Conservation (phyloP, 2,113 vertebrate species). For the Motacilla alba region DNA sequence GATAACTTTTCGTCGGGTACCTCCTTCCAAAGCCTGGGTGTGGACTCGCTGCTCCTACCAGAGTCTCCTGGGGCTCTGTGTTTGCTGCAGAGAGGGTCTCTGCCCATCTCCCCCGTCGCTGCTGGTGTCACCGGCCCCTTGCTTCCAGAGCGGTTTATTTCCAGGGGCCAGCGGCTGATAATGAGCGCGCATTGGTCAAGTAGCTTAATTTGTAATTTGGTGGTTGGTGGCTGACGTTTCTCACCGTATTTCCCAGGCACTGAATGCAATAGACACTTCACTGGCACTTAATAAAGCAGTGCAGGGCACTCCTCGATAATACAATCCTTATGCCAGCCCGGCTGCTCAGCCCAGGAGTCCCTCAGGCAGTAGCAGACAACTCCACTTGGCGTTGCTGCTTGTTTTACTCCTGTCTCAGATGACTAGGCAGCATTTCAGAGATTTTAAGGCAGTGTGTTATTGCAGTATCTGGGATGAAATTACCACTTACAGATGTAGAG, state of each 20-base stretch:
- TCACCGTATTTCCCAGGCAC: slow-evolving; percentile 24
- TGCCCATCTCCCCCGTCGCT: background rate
- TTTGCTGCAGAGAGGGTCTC: background rate
- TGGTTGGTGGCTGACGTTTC: background rate
- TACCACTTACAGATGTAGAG: slow-evolving; percentile 13
- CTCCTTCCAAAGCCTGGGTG: slow-evolving; percentile 44
- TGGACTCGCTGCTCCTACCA: slow-evolving; percentile 1
- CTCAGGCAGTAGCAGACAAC: slow-evolving; percentile 65
- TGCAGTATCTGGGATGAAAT: slow-evolving; percentile 32
- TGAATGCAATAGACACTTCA: slow-evolving; percentile 49
- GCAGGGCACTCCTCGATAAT: slow-evolving; percentile 55
- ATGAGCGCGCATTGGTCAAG: background rate
- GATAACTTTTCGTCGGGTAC: slow-evolving; percentile 33
- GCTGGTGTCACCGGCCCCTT: accelerated
- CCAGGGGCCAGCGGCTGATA: background rate
- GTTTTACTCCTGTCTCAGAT: slow-evolving; percentile 67
- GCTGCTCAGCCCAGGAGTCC: slow-evolving; percentile 60
- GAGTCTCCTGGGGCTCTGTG: background rate
- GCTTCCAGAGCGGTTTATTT: background rate
- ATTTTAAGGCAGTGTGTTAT: slow-evolving; percentile 55
- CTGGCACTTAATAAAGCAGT: slow-evolving; percentile 69
- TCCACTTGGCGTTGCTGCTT: slow-evolving; percentile 55
- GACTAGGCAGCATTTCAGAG: slow-evolving; percentile 61
- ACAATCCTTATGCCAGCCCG: slow-evolving; percentile 64
- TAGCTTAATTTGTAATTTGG: slow-evolving; percentile 18